A percentile compares a stretch with the other conserved stretches of the same genome.
These are phyloP conservation scores for Saccopteryx bilineata DNA, from an alignment of 2,113 vertebrate genomes.

Conservation along the genomic window DNA sequence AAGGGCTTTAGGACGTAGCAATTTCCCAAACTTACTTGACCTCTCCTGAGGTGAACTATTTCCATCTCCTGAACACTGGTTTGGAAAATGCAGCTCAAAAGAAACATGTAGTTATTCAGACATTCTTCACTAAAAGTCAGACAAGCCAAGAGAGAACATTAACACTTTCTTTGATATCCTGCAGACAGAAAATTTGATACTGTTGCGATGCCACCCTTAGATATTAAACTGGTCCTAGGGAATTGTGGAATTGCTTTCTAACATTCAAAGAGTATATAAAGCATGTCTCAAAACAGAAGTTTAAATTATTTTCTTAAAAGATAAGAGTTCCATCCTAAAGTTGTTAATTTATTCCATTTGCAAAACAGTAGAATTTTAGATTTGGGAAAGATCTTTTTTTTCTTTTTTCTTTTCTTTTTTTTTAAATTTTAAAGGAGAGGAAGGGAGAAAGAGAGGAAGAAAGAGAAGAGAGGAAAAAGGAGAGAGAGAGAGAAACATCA, in stretches of 20 bases:
- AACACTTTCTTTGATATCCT: background rate
- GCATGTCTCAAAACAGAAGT: constrained; percentile 27
- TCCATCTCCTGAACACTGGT: background rate
- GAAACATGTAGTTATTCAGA: background rate
- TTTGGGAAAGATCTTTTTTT: background rate
- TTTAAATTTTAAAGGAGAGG: too few species aligned
- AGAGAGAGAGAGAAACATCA: too few species aligned
- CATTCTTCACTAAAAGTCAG: background rate
- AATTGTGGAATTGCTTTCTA: constrained; percentile 1
- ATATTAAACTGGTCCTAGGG: background rate
- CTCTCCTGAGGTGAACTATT: constrained; percentile 10
- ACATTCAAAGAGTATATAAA: background rate
- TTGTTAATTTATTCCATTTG: constrained; percentile 39
- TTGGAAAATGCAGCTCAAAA: background rate
- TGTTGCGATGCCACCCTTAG: background rate
- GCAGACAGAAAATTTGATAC: background rate
- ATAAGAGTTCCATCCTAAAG: background rate
- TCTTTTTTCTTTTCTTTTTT: too few species aligned
- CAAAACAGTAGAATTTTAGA: constrained; percentile 61
- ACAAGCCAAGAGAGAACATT: background rate
- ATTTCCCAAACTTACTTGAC: background rate
- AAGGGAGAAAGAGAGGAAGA: too few species aligned
- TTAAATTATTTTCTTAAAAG: background rate
- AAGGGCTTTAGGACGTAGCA: background rate
- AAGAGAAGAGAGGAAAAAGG: too few species aligned